Conservation (phyloP, 2,888 invertebrate species). For the Lithophane socia region DNA sequence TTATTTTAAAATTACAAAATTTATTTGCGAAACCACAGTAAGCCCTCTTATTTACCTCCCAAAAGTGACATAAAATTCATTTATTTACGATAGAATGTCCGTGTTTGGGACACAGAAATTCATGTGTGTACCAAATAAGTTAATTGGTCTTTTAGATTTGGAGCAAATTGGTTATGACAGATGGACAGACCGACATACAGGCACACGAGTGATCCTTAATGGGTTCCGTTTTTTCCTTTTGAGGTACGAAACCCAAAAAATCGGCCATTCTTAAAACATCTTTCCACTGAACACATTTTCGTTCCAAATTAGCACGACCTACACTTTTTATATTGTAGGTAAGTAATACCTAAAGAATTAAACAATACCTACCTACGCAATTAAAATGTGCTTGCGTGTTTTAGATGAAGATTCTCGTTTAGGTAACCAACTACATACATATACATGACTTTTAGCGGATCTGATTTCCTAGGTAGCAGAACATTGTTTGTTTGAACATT, state of each 20-base stretch:
- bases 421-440: conserved; percentile 7
- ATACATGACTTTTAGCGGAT: neutral
- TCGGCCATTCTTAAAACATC: conserved; percentile 38
- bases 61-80: too few species aligned
- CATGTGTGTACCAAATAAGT: too few species aligned
- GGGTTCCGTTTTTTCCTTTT: too few species aligned
- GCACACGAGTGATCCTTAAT: too few species aligned
- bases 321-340: neutral
- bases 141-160: too few species aligned
- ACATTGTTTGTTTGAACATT: conserved; percentile 4
- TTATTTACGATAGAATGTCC: too few species aligned
- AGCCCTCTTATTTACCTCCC: too few species aligned
- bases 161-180: too few species aligned
- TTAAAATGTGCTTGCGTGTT: conserved; percentile 29
- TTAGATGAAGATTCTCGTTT: conserved; percentile 17
- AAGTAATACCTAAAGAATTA: neutral
- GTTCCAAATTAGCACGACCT: conserved; percentile 17
- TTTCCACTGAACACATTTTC: conserved; percentile 14
- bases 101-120: too few species aligned
- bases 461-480: neutral
- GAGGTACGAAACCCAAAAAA: neutral
- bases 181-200: too few species aligned
- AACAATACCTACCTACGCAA: conserved; percentile 10
- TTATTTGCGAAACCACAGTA: too few species aligned
- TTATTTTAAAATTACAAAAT: too few species aligned